Evolutionary conservation across 2,888 invertebrate species (phyloP), one percentile per base, ranked within the genome.

Genomic region (Aphrophora alni): DNA sequence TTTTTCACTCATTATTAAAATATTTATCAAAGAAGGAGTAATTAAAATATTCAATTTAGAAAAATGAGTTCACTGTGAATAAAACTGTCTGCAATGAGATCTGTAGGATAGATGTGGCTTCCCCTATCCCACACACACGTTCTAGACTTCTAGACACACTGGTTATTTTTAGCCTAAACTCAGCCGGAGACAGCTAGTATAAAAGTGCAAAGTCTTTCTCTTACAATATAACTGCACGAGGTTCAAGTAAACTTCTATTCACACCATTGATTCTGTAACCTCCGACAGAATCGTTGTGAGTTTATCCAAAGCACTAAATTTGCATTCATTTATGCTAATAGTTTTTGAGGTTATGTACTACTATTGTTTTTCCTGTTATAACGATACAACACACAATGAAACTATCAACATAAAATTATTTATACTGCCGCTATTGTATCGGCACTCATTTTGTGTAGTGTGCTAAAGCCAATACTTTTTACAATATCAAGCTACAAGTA

Each of bases 121-220:
- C 78, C 68, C 78, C 28, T 78, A 59, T 33, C 73, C 68, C 78
- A 51, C 51, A 79, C 73, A 79, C 78, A 74, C 74, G 33, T 74
- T 74, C 51, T 73, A 79, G 78, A 79, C 78, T 74, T 74, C 51
- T 73, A 79, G 78, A 79, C 78, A 74, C 73, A 79, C 78, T 79
- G 51, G 78, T 73, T 79, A 79, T 79, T 79, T 79, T 79, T 79
- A 79, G 78, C 78, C 74, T 38, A 74, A 79, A 79, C 78, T 79
- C 78, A 79, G 74, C 78, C 78, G 68, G 78, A 79, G 78, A 79
- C 78, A 79, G 78, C 78, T 68, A 79, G 78, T 79, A 74, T 68
- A 74, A 79, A 79, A 79, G 38, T 74, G 68, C 69, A 68, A 73
- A 74, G 68, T 73, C 28, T 51, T 79, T 79, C n/a, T 59, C 21